Evolutionary conservation across 2,888 invertebrate species (phyloP), one percentile per base, ranked within the genome.

Genomic region (Pegoplata infirma): DNA sequence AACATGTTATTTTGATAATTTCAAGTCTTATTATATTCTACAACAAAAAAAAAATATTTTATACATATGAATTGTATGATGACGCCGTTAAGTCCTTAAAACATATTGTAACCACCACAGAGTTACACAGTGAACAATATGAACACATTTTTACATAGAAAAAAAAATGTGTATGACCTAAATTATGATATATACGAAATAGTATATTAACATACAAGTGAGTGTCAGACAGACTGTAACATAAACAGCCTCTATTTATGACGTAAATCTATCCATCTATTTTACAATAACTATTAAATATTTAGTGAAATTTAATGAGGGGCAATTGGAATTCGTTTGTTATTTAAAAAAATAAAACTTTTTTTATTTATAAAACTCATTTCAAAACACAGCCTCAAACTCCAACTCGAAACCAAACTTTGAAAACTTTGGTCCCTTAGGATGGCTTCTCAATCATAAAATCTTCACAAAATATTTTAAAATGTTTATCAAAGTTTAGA

Each of bases 31-130:
- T 25, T 40, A 40, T 12, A 40, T 40, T 40, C 12, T n/a, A 40
- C 36, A 12, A 40, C 36, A 12, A 12, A 12, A 10, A 2, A 12
- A 36, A 10, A 10, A 36, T 36, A 36, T 36, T 12, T 36, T 36
- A 10, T 12, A 28, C 28, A 28, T 28, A 17, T 47, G 49, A 17
- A 49, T 17, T 17, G 21, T 66, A 59, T 49, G 19, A 47, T 55
- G 74, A 74, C 76, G 76, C 76, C 76, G 28, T 58, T 23, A 72
- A 66, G 71, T 76, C 76, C 76, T 76, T 71, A 66, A 66, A 36
- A 66, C 36, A 49, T 61, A 19, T 61, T 46, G 17, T 56, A 56
- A 64, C 61, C 55, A 73, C 56, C 40, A 56, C 46, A 25, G n/a
- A n/a, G n/a, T n/a, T n/a, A n/a, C n/a, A n/a, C n/a, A n/a, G n/a